These are phyloP conservation scores for Hydropotes inermis DNA, from an alignment of 2,113 vertebrate species.

Conservation along the genomic window DNA sequence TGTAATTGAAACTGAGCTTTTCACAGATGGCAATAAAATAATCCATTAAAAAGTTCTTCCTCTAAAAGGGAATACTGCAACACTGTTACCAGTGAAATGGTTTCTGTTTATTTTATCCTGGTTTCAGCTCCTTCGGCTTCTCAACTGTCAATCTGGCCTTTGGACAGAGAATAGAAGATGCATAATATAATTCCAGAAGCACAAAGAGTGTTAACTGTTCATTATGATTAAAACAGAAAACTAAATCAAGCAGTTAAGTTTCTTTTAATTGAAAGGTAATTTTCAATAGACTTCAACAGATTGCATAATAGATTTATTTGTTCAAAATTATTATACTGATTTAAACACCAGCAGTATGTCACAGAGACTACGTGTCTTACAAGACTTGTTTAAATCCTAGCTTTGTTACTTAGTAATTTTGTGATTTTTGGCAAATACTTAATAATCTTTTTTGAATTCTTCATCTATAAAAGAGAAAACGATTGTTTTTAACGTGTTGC, in stretches of 20 bases:
- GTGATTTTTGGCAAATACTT: background rate
- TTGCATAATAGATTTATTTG: background rate
- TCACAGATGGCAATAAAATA: slow-evolving; percentile 70
- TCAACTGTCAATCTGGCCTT: slow-evolving; percentile 25
- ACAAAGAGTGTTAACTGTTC: background rate
- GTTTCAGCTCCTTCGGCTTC: slow-evolving; percentile 31
- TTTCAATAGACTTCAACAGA: background rate
- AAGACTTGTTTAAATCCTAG: background rate
- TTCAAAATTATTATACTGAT: background rate
- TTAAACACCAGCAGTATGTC: background rate
- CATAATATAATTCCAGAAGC: background rate
- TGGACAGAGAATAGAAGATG: background rate
- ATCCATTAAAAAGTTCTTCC: slow-evolving; percentile 40
- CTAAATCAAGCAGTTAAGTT: background rate
- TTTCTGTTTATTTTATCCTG: slow-evolving; percentile 57
- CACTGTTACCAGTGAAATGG: slow-evolving; percentile 30
- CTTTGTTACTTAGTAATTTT: background rate
- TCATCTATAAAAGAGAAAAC: background rate
- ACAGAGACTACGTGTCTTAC: background rate
- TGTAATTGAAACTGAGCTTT: slow-evolving; percentile 51
- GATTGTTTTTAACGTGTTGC: background rate
- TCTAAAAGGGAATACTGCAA: slow-evolving; percentile 7
- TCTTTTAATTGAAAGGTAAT: background rate
- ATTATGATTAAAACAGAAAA: background rate
- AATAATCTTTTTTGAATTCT: background rate